Evolutionary conservation across 1,140 invertebrate species (phyloP), one percentile per base, ranked within the genome.

Genomic region (Eulimnadia texana): DNA sequence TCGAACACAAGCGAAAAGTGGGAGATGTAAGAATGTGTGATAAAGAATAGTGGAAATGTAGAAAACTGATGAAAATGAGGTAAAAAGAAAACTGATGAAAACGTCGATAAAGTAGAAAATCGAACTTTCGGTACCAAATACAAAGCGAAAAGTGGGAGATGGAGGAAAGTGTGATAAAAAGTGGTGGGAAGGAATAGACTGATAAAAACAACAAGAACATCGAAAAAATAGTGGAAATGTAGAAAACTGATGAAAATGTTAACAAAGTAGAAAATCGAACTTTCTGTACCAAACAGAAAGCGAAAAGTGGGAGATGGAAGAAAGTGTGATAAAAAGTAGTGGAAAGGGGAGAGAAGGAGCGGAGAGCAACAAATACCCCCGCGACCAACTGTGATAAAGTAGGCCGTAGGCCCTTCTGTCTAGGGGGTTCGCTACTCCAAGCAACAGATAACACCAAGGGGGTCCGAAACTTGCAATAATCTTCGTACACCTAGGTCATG

Each of bases 331-430:
- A n/a, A n/a, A n/a, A n/a, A n/a, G n/a, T n/a, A n/a, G n/a, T n/a
- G n/a, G 33, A n/a, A n/a, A 42, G 33, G 6, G 33, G 16, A 16
- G 33, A 16, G 33, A 16, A 42, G 33, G 33, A 16, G 33, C 6
- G 6, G 33, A 16, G 16, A 42, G 16, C 6, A 42, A 42, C 33
- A 16, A 42, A 42, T 42, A 6, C 6, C 33, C 33, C 33, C 6
- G 16, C 33, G 33, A 42, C 33, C 33, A 6, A 9, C 6, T 42
- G 33, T 6, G 16, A 42, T 20, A n/a, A 42, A 42, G 19, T 27
- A 58, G 22, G 50, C 29, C 42, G 58, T 51, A 27, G 50, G 52
- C n/a, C n/a, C n/a, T n/a, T n/a, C n/a, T n/a, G n/a, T n/a, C 33
- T 42, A 42, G 33, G 33, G 6, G 33, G 33, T 42, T 42, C 33